Percentiles rank a stretch among this genome's conserved stretches.
Conservation (phyloP, 2,797 vertebrate genomes). For the Acanthiza pusilla region DNA sequence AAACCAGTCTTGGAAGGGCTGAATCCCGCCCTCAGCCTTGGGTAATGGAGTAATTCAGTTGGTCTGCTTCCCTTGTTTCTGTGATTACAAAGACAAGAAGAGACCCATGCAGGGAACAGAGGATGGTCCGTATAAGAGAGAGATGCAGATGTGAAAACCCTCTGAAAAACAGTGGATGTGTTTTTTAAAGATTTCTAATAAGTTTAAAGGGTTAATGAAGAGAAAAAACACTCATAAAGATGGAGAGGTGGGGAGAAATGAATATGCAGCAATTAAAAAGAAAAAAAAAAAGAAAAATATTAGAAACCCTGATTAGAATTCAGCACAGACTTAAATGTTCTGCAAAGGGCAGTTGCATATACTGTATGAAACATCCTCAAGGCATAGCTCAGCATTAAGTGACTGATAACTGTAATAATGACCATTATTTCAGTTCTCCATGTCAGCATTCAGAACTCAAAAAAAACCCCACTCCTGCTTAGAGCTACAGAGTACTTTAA, state of each 20-base stretch:
- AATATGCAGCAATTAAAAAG: not conserved
- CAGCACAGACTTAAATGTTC: not conserved
- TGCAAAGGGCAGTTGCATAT: not conserved
- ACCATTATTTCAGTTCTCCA: not conserved
- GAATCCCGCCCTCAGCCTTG: not conserved
- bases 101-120: not conserved
- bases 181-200: not conserved
- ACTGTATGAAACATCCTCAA: not conserved
- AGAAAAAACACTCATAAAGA: not conserved
- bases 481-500: not conserved
- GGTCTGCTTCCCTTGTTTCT: not conserved
- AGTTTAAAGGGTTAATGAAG: not conserved
- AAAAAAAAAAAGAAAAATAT: not conserved
- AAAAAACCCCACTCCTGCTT: not conserved
- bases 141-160: not conserved
- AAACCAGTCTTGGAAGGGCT: not conserved
- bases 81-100: not conserved
- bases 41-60: not conserved
- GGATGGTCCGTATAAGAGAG: not conserved
- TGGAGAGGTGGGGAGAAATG: not conserved
- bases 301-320: not conserved
- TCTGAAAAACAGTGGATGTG: not conserved
- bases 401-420: constrained; percentile 10
- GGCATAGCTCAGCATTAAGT: not conserved
- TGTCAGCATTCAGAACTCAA: constrained; percentile 9